Percentiles rank a stretch among this genome's conserved stretches.
phyloP scores from a whole-genome alignment of 2,888 invertebrate species.

The Machimus atricapillus region DNA sequence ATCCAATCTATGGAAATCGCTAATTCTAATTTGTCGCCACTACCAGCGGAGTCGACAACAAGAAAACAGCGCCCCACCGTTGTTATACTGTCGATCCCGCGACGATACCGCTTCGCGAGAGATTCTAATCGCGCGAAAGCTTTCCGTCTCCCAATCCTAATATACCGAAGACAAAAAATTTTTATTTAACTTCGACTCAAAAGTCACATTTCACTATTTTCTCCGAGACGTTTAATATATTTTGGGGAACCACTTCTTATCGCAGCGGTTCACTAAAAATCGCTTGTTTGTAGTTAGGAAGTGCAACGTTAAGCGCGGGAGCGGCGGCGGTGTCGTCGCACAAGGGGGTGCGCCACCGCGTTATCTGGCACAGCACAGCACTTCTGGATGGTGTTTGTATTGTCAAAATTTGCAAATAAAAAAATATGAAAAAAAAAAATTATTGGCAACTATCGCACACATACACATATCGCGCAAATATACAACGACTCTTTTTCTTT shows the following conservation, averaged over 20 bases:
- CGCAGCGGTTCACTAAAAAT: neutral
- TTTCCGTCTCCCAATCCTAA: neutral
- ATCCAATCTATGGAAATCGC: slow-evolving; percentile 18
- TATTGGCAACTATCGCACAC: slow-evolving; percentile 37
- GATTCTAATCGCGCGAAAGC: neutral
- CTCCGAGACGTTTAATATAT: neutral
- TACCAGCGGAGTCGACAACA: slow-evolving; percentile 1
- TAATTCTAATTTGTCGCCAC: neutral
- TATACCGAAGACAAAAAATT: neutral
- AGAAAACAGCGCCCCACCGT: neutral
- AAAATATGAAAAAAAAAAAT: slow-evolving; percentile 18
- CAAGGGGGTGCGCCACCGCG: neutral
- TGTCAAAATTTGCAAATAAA: slow-evolving; percentile 17
- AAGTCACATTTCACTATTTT: neutral
- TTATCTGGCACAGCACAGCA: neutral
- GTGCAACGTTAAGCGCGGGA: neutral
- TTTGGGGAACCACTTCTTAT: neutral
- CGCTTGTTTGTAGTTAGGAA: neutral
- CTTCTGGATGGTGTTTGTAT: neutral
- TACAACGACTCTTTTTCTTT: neutral
- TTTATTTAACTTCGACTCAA: neutral
- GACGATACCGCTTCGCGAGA: neutral
- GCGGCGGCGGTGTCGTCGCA: neutral
- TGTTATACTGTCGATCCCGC: neutral
- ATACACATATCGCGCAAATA: neutral